Evolutionary conservation across 2,888 invertebrate genomes (phyloP).

Genomic region (Halictus quadricinctus): DNA sequence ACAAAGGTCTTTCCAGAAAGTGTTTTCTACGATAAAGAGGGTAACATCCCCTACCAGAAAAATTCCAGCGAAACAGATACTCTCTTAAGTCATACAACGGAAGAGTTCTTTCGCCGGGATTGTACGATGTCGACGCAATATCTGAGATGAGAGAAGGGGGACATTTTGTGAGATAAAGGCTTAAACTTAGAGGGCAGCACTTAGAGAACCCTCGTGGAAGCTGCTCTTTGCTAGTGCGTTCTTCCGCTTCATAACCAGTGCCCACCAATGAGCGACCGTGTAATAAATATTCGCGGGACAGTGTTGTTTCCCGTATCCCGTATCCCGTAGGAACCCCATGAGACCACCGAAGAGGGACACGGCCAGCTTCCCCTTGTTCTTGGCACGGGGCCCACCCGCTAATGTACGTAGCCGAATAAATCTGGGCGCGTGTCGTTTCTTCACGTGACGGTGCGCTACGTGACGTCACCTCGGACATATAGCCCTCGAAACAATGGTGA

Average conservation of each 20-base stretch:
- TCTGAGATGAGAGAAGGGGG: no score
- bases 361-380: conserved; percentile 2
- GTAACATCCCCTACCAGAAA: no score
- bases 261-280: background rate
- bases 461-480: conserved; percentile 25
- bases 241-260: background rate
- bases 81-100: no score
- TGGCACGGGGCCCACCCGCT: conserved; percentile 29
- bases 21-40: no score
- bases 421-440: conserved; percentile 29
- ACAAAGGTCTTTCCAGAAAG: no score
- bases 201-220: background rate
- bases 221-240: background rate
- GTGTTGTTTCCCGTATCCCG: background rate
- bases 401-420: conserved; percentile 24
- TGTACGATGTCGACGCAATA: no score
- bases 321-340: background rate
- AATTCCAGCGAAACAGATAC: no score
- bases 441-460: conserved; percentile 7
- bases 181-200: no score
- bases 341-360: conserved; percentile 3
- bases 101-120: no score
- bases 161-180: no score
- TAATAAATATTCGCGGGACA: background rate
- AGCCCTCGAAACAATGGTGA: background rate